Evolutionary conservation across 2,113 vertebrate genomes (phyloP), one percentile per base, ranked within the genome.

Genomic region (Hippocampus zosterae): DNA sequence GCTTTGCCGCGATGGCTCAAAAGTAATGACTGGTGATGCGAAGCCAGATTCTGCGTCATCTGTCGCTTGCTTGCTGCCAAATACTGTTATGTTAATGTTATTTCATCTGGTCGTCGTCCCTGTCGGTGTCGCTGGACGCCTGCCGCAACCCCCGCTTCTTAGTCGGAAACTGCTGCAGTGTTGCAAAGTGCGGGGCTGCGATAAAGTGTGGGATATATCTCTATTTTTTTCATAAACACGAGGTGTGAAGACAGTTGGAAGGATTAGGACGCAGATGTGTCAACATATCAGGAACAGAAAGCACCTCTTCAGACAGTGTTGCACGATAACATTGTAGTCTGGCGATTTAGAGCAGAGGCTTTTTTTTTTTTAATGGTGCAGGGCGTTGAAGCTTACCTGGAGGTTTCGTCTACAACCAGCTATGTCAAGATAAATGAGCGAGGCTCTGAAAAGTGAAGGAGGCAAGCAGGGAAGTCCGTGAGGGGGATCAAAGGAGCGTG

Each of bases 341-440:
- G 16, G 33, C 40, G 44, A 70, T 77, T 73, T 57, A 56, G 23
- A 56, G 11, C 13, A 56, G 5, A 25, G 23, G 2, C 29, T 21
- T 0, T 40, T 8, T 62, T 37, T 33, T 4, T 33, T 52, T 46
- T 21, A 19, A 55, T 23, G 33, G 33, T 11, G 3, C n/a, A 12
- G 33, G 18, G 12, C 21, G 1, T 40, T n/a, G 53, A 67, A 72
- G 67, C 74, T 80, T 80, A 83, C 79, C 84, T 81, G 69, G 53
- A 60, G 37, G 37, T 65, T 67, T 67, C 8, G 40, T 65, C 62
- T 42, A 59, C 29, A 41, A 62, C 74, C 33, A 53, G 13, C 71
- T 23, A 52, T 79, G 75, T 82, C 70, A 80, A 71, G 81, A 73
- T 78, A 81, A 87, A 87, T 79, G 79, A 87, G 81, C 65, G 68